Percentiles rank a stretch among this genome's conserved stretches.
These are phyloP conservation scores for Trinorchestia longiramus DNA, from an alignment of 1,140 invertebrate genomes.

Conservation along the genomic window DNA sequence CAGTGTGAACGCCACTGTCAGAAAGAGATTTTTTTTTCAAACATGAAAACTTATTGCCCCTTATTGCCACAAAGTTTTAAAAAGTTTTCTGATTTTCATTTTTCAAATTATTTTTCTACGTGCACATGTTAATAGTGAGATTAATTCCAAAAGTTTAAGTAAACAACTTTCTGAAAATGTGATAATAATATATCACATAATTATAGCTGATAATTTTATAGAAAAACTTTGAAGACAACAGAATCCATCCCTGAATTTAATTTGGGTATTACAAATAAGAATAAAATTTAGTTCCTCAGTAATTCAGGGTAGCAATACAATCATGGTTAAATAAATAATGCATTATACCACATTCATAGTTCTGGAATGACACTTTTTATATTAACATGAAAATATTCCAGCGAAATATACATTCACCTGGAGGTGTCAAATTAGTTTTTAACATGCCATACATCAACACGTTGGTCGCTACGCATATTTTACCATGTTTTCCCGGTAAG, in stretches of 20 bases:
- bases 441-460: too few species aligned
- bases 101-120: not conserved
- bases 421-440: too few species aligned
- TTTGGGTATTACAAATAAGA: too few species aligned
- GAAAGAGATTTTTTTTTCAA: not conserved
- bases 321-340: not conserved
- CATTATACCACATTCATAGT: not conserved
- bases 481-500: too few species aligned
- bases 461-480: too few species aligned
- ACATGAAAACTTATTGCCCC: not conserved
- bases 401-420: not conserved
- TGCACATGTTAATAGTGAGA: not conserved
- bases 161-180: too few species aligned
- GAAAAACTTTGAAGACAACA: too few species aligned
- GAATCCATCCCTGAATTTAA: too few species aligned
- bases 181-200: too few species aligned
- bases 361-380: not conserved
- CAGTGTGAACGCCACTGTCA: not conserved
- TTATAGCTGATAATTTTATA: too few species aligned
- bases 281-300: not conserved
- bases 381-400: not conserved
- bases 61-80: not conserved
- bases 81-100: not conserved
- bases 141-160: too few species aligned
- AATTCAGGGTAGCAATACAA: not conserved